Evolutionary conservation across 2,113 vertebrate genomes (phyloP).

Genomic region (Caretta caretta): DNA sequence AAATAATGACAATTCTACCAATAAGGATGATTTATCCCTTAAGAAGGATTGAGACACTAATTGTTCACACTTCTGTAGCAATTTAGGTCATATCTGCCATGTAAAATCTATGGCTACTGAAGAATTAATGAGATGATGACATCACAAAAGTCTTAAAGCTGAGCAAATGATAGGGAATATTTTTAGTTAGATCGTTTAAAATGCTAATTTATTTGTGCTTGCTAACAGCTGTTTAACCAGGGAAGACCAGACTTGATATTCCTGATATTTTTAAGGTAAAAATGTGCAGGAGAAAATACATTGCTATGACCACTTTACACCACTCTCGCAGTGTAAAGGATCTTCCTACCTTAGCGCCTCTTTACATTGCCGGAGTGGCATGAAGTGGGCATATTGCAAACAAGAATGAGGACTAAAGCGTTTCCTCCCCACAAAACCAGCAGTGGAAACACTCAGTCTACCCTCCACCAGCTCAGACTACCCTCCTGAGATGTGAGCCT

Average conservation of each 20-base stretch:
- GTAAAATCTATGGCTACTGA: constrained; percentile 49
- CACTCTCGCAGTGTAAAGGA: not conserved
- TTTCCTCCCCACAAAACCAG: not conserved
- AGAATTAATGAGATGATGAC: constrained; percentile 35
- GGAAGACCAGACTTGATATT: not conserved
- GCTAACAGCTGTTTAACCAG: constrained; percentile 30
- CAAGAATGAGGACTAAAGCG: not conserved
- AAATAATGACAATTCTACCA: constrained; percentile 14
- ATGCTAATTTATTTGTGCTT: constrained; percentile 27
- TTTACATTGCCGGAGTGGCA: not conserved
- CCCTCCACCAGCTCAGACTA: not conserved
- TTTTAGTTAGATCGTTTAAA: constrained; percentile 34
- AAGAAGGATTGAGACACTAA: constrained; percentile 16
- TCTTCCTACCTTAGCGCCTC: not conserved
- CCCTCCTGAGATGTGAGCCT: not conserved
- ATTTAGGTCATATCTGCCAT: constrained; percentile 30
- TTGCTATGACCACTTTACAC: not conserved
- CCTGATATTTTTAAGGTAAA: not conserved
- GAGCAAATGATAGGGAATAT: constrained; percentile 22
- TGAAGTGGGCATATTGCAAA: not conserved
- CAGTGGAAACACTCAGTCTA: not conserved
- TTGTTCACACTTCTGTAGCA: not conserved
- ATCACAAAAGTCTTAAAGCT: constrained; percentile 1
- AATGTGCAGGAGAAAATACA: not conserved
- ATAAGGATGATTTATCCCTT: constrained; percentile 25